phyloP scores from a whole-genome alignment of 2,888 invertebrate genomes.

The Dilophus febrilis region DNA sequence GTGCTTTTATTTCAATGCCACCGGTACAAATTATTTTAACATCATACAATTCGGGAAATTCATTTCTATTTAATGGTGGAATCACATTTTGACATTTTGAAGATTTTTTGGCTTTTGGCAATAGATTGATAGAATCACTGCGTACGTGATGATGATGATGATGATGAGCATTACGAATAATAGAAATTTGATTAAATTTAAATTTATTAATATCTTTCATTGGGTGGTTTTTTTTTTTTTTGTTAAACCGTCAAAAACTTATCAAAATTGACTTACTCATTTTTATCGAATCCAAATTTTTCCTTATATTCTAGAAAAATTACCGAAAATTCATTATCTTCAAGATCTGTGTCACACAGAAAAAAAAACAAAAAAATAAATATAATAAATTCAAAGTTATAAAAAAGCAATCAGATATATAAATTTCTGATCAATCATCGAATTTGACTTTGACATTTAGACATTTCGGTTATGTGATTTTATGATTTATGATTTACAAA shows the following conservation, averaged over 20 bases:
- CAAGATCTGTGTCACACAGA: constrained; percentile 20
- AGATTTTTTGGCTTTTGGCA: too few relatives aligned
- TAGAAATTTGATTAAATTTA: too few relatives aligned
- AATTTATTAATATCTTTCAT: too few relatives aligned
- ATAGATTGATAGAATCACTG: too few relatives aligned
- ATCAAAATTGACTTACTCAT: not conserved
- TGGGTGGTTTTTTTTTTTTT: not conserved
- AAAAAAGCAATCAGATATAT: too few relatives aligned
- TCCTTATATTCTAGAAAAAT: constrained; percentile 19
- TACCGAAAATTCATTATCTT: constrained; percentile 21
- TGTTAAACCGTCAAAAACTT: not conserved
- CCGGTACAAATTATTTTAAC: constrained; percentile 40
- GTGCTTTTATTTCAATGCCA: constrained; percentile 40
- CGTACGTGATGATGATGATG: too few relatives aligned
- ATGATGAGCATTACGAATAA: too few relatives aligned
- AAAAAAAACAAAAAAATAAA: not conserved
- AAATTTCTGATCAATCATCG: not conserved
- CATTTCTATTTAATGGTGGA: constrained; percentile 33
- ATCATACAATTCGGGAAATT: constrained; percentile 38
- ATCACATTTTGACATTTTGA: too few relatives aligned
- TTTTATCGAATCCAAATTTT: constrained; percentile 23
- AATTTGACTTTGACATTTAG: not conserved
- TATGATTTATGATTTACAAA: too few relatives aligned
- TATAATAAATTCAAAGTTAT: not conserved
- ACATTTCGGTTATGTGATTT: too few relatives aligned